phyloP scores from a whole-genome alignment of 2,888 invertebrate species.

The Eucriotettix oculatus region DNA sequence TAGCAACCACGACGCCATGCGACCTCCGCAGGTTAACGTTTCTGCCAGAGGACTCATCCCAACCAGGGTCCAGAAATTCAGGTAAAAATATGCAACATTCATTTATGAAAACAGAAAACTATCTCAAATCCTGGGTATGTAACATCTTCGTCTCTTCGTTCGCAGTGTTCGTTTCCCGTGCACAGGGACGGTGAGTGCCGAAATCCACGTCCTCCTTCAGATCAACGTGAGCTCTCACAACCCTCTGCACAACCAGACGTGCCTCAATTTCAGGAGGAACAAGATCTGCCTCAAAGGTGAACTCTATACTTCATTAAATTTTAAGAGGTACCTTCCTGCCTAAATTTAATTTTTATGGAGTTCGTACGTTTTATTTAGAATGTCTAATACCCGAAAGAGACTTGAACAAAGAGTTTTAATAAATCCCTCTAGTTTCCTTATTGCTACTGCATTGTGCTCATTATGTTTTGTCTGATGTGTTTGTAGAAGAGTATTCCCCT shows the following conservation, averaged over 20 bases:
- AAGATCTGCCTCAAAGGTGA: conserved; percentile 74
- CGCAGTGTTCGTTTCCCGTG: conserved; percentile 57
- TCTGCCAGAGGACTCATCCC: conserved; percentile 64
- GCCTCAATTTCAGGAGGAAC: conserved; percentile 62
- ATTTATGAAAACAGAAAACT: too few species aligned
- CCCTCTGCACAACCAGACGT: conserved; percentile 46
- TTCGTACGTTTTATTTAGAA: too few species aligned
- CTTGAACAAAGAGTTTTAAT: too few species aligned
- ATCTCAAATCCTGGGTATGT: too few species aligned
- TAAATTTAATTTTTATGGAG: too few species aligned
- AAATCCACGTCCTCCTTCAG: conserved; percentile 65
- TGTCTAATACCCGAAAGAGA: too few species aligned
- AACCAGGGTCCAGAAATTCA: conserved; percentile 56
- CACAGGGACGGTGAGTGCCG: conserved; percentile 61
- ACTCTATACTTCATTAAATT: too few species aligned
- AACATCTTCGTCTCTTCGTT: too few species aligned
- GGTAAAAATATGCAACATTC: conserved; percentile 19
- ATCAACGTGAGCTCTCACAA: conserved; percentile 61
- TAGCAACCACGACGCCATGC: conserved; percentile 59
- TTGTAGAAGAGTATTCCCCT: conserved; percentile 35
- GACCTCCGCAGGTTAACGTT: conserved; percentile 68
- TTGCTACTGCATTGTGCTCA: too few species aligned
- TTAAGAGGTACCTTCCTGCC: conserved; percentile 12
- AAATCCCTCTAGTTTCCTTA: too few species aligned
- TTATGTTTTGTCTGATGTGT: too few species aligned